These are phyloP conservation scores for Amphipoea oculea DNA, from an alignment of 2,888 invertebrate genomes.

Conservation along the genomic window DNA sequence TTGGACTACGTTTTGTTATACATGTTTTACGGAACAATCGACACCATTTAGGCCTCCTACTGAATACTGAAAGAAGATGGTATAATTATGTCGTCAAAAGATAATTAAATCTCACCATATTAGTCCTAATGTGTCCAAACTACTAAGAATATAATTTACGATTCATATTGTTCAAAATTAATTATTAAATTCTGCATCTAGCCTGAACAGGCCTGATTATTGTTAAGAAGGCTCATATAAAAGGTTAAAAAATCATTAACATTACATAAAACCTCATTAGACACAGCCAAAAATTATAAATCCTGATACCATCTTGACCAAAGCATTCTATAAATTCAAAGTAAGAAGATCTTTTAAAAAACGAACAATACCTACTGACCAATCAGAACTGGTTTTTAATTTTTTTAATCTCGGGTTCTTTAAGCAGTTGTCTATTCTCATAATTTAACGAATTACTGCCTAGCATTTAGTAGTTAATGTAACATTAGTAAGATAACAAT, in stretches of 20 bases:
- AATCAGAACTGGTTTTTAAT: slow-evolving; percentile 55
- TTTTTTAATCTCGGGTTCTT: slow-evolving; percentile 57
- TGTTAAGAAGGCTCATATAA: slow-evolving; percentile 21
- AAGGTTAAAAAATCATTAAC: slow-evolving; percentile 48
- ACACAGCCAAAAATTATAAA: slow-evolving; percentile 56
- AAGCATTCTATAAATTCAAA: slow-evolving; percentile 75
- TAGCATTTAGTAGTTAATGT: slow-evolving; percentile 75
- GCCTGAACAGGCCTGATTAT: slow-evolving; percentile 15
- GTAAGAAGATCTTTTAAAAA: slow-evolving; percentile 45
- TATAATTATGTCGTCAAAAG: slow-evolving; percentile 3
- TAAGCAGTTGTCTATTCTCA: slow-evolving; percentile 72
- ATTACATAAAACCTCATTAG: slow-evolving; percentile 61
- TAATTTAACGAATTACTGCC: slow-evolving; percentile 81
- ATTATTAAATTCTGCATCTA: slow-evolving; percentile 28
- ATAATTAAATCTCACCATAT: slow-evolving; percentile 39
- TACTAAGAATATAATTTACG: slow-evolving; percentile 17
- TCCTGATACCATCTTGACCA: slow-evolving; percentile 59
- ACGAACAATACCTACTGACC: slow-evolving; percentile 65
- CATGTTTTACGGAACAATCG: slow-evolving; percentile 23
- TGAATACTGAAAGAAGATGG: slow-evolving; percentile 11
- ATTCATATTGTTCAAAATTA: slow-evolving; percentile 36
- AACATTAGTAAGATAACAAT: slow-evolving; percentile 84
- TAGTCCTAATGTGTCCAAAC: slow-evolving; percentile 6
- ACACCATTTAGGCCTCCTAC: slow-evolving; percentile 21
- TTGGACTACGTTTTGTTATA: slow-evolving; percentile 15